Evolutionary conservation across 2,113 vertebrate species (phyloP), one percentile per base, ranked within the genome.

Genomic region (Apodemus speciosus): DNA sequence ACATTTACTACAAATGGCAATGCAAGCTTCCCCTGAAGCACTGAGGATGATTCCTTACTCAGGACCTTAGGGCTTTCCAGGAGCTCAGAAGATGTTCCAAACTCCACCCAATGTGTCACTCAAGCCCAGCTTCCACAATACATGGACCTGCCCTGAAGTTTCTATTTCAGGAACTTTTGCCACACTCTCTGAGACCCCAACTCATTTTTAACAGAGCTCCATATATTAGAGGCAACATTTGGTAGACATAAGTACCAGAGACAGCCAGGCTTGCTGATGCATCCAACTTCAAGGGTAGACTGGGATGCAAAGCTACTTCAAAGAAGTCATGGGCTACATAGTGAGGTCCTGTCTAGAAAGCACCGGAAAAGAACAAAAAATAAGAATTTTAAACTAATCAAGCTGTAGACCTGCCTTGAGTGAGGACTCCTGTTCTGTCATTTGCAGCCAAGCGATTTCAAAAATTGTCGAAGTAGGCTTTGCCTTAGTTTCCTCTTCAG

Each of bases 1-100:
- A 64, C 21, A n/a, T 93, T 95, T 92, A 62, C 88, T 86, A 84
- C 30, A 79, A 66, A 81, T 73, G 15, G n/a, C 13, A 80, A 23
- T 32, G 58, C 18, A 80, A 21, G 32, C 2, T 77, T 84, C 58
- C 25, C 53, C 75, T 71, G 25, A 68, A 40, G 23, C 35, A 11
- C 25, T 38, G 46, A 30, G 8, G 9, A 20, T 51, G 49, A n/a
- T 91, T 9, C 30, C 40, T 84, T 85, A 20, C 62, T 95, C 69
- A 76, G 84, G 38, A 87, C 11, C 14, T 68, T 4, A 9, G 30
- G 32, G 35, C 4, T 35, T 81, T 89, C 62, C 66, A 46, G 60
- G 86, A 80, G 18, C 3, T 89, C 53, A 89, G 27, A 88, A 87
- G 23, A 88, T 81, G 8, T 35, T 9, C 51, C 32, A 60, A 35